Base-by-base conservation (phyloP, 2,888 invertebrate species). In the Drosophila phalerata region DNA sequence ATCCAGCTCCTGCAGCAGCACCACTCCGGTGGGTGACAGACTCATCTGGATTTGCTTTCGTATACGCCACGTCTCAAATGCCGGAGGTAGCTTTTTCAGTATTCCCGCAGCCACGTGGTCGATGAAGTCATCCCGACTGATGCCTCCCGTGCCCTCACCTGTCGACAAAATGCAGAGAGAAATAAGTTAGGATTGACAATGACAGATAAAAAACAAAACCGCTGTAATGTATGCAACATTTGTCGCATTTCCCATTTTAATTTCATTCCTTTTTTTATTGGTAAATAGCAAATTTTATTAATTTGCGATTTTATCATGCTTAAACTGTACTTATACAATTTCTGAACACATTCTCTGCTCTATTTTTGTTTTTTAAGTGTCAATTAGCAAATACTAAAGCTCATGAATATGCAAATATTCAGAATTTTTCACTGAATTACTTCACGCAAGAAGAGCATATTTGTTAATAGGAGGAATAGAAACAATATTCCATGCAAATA, bases 1-100 rank as follows among this genome's bases (percentile, higher is more conserved):
- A 87, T 98, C 97, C 40, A 98, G 92, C 92, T 98, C 97, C 93
- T 98, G 98, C 56, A 98, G 93, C 53, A 98, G 93, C 1, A 98
- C 98, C 15, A 98, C 96, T 0, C 96, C 95, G 0, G 97, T 96
- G 1, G 98, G 98, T 5, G 96, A 95, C 81, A 98, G 95, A 77
- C 94, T 95, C 93, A 96, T 93, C 86, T 97, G 97, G 90, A 96
- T 96, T 90, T 95, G 95, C 91, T 96, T 96, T 76, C 96, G 94
- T 32, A 97, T 95, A 90, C 95, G 95, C 94, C 95, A 96, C 51
- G 97, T 94, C 92, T 98, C 97, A 91, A 96, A 98, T 73, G 94
- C 93, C 11, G 92, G 91, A 0, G 98, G 98, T 57, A 98, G 93
- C 91, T 97, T 96, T 30, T 91, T 91, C 32, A 97, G 91, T 62